Conservation (phyloP, 2,888 invertebrate genomes). For the Eilema caniola region DNA sequence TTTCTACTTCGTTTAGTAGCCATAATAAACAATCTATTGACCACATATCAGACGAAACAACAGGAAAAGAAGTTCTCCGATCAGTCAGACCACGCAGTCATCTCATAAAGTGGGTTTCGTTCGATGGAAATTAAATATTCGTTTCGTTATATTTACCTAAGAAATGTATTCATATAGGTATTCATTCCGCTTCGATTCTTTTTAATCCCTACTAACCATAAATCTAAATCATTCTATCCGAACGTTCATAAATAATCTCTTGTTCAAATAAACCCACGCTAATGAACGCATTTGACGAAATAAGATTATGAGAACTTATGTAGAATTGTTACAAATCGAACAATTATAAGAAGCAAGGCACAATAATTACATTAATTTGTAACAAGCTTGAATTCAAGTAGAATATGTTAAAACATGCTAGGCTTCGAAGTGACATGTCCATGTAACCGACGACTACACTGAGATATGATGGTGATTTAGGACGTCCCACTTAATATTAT, state of each 20-base stretch:
- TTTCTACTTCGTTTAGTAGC: too few species aligned
- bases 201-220: not conserved
- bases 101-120: too few species aligned
- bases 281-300: slow-evolving; percentile 1
- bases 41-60: too few species aligned
- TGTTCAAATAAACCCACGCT: not conserved
- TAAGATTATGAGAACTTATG: not conserved
- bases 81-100: too few species aligned
- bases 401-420: not conserved
- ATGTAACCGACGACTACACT: too few species aligned
- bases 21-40: too few species aligned
- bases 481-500: not conserved
- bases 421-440: not conserved
- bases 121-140: too few species aligned
- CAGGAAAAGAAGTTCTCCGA: too few species aligned
- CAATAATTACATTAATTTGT: slow-evolving; percentile 1
- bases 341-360: not conserved
- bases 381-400: not conserved
- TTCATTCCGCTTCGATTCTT: not conserved
- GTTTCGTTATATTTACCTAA: not conserved
- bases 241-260: not conserved
- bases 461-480: not conserved
- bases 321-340: not conserved
- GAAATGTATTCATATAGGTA: not conserved
- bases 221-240: not conserved